Conservation (phyloP, 1,140 invertebrate species). For the Streblospio benedicti region DNA sequence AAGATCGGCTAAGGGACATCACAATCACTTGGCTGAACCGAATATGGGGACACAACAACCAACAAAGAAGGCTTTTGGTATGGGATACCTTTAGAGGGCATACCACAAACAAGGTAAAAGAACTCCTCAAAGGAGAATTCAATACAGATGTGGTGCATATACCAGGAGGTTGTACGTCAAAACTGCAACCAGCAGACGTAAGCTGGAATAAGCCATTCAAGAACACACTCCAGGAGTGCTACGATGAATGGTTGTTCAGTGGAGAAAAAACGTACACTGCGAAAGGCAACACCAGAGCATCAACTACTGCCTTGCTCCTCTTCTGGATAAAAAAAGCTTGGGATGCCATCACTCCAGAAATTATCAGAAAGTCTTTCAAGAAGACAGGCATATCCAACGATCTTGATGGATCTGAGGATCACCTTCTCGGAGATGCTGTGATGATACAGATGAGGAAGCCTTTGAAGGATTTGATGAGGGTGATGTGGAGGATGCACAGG, state of each 20-base stretch:
- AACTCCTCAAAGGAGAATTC: not conserved
- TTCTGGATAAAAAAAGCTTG: constrained; percentile 12
- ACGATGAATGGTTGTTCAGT: constrained; percentile 13
- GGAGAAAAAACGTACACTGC: constrained; percentile 8
- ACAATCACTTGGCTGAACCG: not conserved
- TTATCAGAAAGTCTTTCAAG: constrained; percentile 18
- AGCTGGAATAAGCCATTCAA: constrained; percentile 12
- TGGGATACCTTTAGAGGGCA: constrained; percentile 2
- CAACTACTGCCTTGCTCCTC: not conserved
- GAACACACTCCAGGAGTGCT: not conserved
- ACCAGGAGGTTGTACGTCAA: constrained; percentile 12
- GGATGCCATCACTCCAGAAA: constrained; percentile 8
- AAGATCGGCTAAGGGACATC: too few relatives aligned
- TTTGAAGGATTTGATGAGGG: too few relatives aligned
- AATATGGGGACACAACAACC: not conserved
- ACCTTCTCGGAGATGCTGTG: not conserved
- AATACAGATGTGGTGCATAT: constrained; percentile 6
- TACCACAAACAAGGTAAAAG: not conserved
- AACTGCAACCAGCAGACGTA: constrained; percentile 14
- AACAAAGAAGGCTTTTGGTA: not conserved
- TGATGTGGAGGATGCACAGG: too few relatives aligned
- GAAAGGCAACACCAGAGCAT: constrained; percentile 8
- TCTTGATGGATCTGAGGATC: constrained; percentile 9
- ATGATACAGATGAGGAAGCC: not conserved
- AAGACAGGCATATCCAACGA: constrained; percentile 12